Percentiles rank a stretch among this genome's conserved stretches.
Conservation (phyloP, 1,140 invertebrate species). For the Elysia chlorotica region DNA sequence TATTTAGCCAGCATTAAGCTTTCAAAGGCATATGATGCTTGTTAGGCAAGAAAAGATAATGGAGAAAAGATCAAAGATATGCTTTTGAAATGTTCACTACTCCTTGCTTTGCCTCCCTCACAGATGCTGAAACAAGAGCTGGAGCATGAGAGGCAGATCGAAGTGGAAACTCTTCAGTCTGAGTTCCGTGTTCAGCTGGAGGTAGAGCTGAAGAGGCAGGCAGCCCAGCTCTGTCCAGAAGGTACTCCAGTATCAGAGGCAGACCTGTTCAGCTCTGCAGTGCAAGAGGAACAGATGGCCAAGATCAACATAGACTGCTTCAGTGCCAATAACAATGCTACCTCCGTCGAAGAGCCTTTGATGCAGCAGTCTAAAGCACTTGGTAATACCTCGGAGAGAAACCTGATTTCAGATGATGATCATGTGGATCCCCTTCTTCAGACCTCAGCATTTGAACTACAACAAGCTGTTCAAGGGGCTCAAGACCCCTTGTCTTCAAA, state of each 20-base stretch:
- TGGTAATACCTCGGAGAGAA: too few species aligned
- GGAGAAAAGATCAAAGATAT: too few species aligned
- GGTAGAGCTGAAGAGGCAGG: slow-evolving; percentile 42
- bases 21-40: too few species aligned
- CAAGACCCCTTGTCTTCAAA: neutral
- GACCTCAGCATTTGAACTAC: slow-evolving; percentile 1
- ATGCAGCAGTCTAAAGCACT: too few species aligned
- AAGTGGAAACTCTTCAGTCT: slow-evolving; percentile 42
- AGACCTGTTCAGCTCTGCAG: neutral
- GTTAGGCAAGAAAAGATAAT: too few species aligned
- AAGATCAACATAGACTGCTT: too few species aligned
- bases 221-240: slow-evolving; percentile 25
- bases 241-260: neutral
- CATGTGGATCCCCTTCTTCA: neutral
- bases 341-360: too few species aligned
- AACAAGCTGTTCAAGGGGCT: neutral
- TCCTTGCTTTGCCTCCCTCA: too few species aligned
- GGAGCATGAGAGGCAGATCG: slow-evolving; percentile 41
- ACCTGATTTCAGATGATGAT: neutral
- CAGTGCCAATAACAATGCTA: too few species aligned
- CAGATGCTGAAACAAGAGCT: slow-evolving; percentile 31
- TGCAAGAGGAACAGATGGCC: too few species aligned
- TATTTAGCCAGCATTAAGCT: too few species aligned
- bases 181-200: slow-evolving; percentile 46
- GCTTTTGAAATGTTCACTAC: too few species aligned